Evolutionary conservation across 1,140 invertebrate species (phyloP), one percentile per base, ranked within the genome.

Genomic region (Coptotermes formosanus): DNA sequence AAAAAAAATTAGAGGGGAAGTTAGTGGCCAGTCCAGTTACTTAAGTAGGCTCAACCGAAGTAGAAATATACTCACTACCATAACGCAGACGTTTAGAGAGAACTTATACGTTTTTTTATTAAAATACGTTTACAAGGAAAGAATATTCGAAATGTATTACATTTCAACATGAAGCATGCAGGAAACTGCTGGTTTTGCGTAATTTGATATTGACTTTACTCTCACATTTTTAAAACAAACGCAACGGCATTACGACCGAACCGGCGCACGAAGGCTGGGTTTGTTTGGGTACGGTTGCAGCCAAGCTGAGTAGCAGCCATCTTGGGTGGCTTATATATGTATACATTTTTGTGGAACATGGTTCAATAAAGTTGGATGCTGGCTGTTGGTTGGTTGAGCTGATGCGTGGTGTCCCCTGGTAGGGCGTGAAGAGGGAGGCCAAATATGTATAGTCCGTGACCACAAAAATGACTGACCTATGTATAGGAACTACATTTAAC

Each of bases 341-440:
- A 75, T 75, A 75, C 14, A 75, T 75, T 75, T 75, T 75, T 75
- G 64, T 75, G 64, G 64, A 75, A 30, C 64, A 30, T 75, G 64
- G 64, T 75, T 75, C 64, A 75, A 75, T 75, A 75, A 75, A n/a
- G 64, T 75, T 75, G 25, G 64, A n/a, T 75, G 25, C 64, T 16
- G 25, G 25, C 64, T 75, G 0, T n/a, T 75, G 64, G 64, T 75
- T 75, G 64, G 64, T 75, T 11, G 64, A 8, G n/a, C 64, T 25
- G 64, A 12, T 9, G n/a, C 64, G 9, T 12, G 64, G n/a, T 12
- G 64, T 12, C 64, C 64, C 64, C 64, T 75, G 64, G 6, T 75
- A 30, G 25, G n/a, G 64, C n/a, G 64, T 8, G 64, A 8, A 75
- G 64, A 9, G 64, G 64, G 64, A 75, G 64, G 64, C 3, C n/a